These are phyloP conservation scores for Idaea biselata DNA, from an alignment of 2,888 invertebrate species.

Conservation along the genomic window DNA sequence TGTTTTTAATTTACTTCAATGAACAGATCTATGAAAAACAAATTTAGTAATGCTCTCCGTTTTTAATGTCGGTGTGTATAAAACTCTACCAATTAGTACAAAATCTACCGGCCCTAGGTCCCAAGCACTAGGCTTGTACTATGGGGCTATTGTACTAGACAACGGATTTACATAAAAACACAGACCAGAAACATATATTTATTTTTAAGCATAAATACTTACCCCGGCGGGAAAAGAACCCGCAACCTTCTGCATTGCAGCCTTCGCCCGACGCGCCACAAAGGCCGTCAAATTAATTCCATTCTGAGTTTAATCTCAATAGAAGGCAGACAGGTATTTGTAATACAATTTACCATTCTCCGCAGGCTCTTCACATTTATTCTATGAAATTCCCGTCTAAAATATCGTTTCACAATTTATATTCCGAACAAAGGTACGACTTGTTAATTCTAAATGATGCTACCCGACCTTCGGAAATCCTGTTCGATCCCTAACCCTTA, in stretches of 20 bases:
- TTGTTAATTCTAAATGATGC: neutral
- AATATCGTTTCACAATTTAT: constrained; percentile 1
- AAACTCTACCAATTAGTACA: too few relatives aligned
- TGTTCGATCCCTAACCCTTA: neutral
- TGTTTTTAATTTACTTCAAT: neutral
- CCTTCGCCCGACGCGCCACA: too few relatives aligned
- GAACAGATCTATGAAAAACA: neutral
- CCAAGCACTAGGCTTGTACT: too few relatives aligned
- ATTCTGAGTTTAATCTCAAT: neutral
- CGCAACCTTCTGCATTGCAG: too few relatives aligned
- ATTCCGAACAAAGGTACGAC: neutral
- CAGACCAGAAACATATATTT: too few relatives aligned
- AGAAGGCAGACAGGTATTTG: constrained; percentile 19
- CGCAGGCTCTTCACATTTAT: constrained; percentile 16
- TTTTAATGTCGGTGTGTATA: too few relatives aligned
- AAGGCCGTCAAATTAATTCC: neutral
- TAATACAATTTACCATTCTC: neutral
- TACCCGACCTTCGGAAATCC: neutral
- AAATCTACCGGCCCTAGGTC: too few relatives aligned
- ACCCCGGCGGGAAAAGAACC: too few relatives aligned
- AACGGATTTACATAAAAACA: too few relatives aligned
- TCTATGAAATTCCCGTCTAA: neutral
- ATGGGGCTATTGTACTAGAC: too few relatives aligned
- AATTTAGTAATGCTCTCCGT: too few relatives aligned
- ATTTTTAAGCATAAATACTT: too few relatives aligned